Base-by-base conservation (phyloP, 2,797 vertebrate genomes). In the Cirrhinus mrigala region DNA sequence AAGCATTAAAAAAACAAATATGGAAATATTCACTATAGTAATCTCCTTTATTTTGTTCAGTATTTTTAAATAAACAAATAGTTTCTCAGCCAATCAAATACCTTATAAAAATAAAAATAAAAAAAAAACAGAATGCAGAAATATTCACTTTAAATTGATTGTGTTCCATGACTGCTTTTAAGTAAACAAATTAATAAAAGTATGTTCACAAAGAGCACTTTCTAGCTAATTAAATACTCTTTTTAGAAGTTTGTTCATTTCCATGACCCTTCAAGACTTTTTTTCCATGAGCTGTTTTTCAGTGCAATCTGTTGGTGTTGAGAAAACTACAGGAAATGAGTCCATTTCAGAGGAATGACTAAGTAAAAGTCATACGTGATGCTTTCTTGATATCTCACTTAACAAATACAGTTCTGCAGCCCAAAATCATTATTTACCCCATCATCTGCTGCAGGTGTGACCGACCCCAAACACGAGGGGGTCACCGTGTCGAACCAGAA, bases 251-350 rank as follows among this genome's bases (percentile, higher is more conserved):
- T 75, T 20, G 10, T 11, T 52, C 24, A 29, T 54, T 75, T 75
- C 4, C 4, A 2, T 16, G 44, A 18, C 70, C 5, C 33, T 37
- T 37, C 33, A 37, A 37, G 4, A 37, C 33, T 27, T 56, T 2
- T 74, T 46, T 76, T 76, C 11, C 29, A 14, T 54, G 50, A 37
- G 20, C 74, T 56, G 73, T 33, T 56, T 54, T 48, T 8, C 40
- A 79, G 44, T 22, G 1, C 29, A 50, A 48, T 54, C 33, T 7
- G 16, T 29, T 20, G n/a, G 16, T 44, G 33, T 44, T 44, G 14
- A 18, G 22, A 86, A 74, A 82, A 76, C 71, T 81, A 60, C 66
- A 85, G 80, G 76, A 85, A 86, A 81, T 89, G 77, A 84, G 75
- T n/a, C 71, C 18, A 83, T 85, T 87, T 85, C 54, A 85, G 78